Base-by-base conservation (phyloP, 64 coral and sea anemone species). In the Montipora efflorescens region DNA sequence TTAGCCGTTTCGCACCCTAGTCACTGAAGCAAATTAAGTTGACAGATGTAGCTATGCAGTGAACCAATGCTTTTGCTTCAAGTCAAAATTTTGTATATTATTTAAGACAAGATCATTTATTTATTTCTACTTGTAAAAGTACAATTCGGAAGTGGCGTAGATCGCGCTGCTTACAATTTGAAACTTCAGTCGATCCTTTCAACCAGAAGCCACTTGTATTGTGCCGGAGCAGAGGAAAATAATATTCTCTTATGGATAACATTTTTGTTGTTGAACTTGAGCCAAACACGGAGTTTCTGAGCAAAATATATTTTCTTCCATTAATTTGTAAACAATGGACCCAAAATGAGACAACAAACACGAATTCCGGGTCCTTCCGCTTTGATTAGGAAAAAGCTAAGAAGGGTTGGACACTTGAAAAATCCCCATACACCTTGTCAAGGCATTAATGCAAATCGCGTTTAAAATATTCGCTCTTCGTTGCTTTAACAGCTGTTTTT, bases 321-420 rank as follows among this genome's bases (percentile, higher is more conserved):
- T 50, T 86, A 18, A 50, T 86, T 67, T 57, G 53, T 11, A 57
- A 51, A 86, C 82, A 21, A 86, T 71, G 20, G 10, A 71, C 20
- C n/a, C 21, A 71, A 11, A 15, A 7, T 48, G 28, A 45, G 59
- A 84, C 59, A 84, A 84, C 19, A 14, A 68, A 13, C 48, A 64
- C 3, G 11, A 47, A 7, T 4, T 67, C 57, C 7, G 18, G 22
- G 12, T 15, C 14, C 19, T 84, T 84, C 55, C 59, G 81, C 59
- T 48, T 5, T 55, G 68, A 84, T 68, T 69, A 55, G 52, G 6
- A 55, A 55, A 55, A 55, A 55, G 52, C 10, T 55, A 5, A 55
- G 10, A 55, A 10, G 52, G 52, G 5, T 55, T 55, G 52, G 5
- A 55, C 52, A 55, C 52, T 55, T 55, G 52, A 5, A 5, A 55